Evolutionary conservation across 2,888 invertebrate species (phyloP).

Genomic region (Drosophila mulleri): DNA sequence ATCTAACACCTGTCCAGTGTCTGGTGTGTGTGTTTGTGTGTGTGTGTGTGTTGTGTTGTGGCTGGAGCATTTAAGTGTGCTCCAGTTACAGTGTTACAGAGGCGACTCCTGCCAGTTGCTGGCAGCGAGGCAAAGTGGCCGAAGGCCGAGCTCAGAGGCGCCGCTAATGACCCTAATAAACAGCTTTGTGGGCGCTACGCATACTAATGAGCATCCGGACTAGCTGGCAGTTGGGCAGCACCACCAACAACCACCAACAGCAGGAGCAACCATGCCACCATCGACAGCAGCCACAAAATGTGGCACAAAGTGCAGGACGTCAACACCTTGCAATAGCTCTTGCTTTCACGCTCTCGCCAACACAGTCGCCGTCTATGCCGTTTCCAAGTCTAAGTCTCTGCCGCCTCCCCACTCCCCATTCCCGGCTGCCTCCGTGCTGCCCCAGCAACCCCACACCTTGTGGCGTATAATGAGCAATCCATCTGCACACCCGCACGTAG

Average conservation of each 20-base stretch:
- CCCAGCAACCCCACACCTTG: not conserved
- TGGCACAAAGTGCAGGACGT: constrained; percentile 69
- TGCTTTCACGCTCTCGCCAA: not conserved
- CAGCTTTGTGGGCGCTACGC: constrained; percentile 76
- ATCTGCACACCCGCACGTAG: constrained; percentile 78
- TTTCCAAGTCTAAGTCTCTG: constrained; percentile 19
- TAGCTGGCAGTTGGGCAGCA: constrained; percentile 20
- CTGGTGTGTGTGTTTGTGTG: constrained; percentile 1
- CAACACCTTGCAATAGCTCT: constrained; percentile 64
- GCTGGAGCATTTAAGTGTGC: constrained; percentile 16
- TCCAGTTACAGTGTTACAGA: constrained; percentile 29
- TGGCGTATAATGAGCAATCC: constrained; percentile 71
- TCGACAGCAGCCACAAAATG: constrained; percentile 47
- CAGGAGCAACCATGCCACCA: constrained; percentile 24
- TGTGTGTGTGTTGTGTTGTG: constrained; percentile 1
- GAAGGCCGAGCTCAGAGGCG: constrained; percentile 56
- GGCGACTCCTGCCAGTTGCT: constrained; percentile 19
- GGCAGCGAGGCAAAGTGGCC: constrained; percentile 20
- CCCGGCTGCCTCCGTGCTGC: not conserved
- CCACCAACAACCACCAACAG: constrained; percentile 10
- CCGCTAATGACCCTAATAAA: constrained; percentile 79
- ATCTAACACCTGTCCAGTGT: constrained; percentile 31
- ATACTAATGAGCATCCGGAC: constrained; percentile 71
- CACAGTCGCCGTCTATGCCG: not conserved
- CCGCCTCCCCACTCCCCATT: not conserved